Base-by-base conservation (phyloP, 2,797 vertebrate species). In the Dipus sagitta region DNA sequence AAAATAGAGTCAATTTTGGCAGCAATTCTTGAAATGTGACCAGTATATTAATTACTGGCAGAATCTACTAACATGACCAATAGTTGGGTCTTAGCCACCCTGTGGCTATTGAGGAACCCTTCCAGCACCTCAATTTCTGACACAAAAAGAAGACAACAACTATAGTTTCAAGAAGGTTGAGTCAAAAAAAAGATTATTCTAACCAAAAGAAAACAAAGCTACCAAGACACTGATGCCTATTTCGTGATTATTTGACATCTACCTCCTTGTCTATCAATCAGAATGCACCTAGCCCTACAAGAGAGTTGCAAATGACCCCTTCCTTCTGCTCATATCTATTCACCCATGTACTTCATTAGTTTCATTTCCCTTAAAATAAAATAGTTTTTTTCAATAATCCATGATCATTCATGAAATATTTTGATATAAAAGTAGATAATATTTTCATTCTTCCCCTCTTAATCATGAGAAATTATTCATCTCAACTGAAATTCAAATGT, bases 401-500 rank as follows among this genome's bases (percentile, higher is more conserved):
- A 88, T 26, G 83, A 42, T 21, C 64, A 28, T 26, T 21, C 28
- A 28, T 58, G 4, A 74, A 24, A 28, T 81, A 81, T 3, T 80
- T 86, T 32, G 23, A 38, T 32, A 67, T 28, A 62, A 84, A 72
- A 81, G 77, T 86, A 23, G 3, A 68, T 76, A n/a, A 6, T 58
- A 58, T 74, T 91, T 67, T 83, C 64, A 64, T 93, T 92, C 10
- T 96, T 79, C 83, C 67, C 58, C 30, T 23, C 62, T 89, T 26
- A 81, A 38, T 38, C 23, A 84, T 91, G 23, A 76, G 76, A 64
- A 94, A 81, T 86, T 86, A 10, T 11, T 79, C 60, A 3, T 38
- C 23, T 90, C 52, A 88, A 83, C 9, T 91, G 77, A 76, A 96
- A 96, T 79, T 65, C 38, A 52, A 83, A 47, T 34, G 38, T 28